phyloP scores from a whole-genome alignment of 2,888 invertebrate species.

The Dryomyza anilis region DNA sequence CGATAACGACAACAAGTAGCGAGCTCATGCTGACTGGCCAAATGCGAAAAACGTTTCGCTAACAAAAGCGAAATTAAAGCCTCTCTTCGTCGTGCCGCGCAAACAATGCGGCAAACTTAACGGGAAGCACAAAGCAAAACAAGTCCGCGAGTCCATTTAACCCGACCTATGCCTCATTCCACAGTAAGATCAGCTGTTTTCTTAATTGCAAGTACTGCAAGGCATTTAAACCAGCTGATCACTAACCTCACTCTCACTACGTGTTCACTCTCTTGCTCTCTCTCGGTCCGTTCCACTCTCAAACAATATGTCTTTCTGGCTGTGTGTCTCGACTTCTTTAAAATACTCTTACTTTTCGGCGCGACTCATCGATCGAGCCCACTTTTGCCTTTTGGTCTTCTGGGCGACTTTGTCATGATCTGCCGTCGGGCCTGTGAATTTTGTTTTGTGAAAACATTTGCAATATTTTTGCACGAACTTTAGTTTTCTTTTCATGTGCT shows the following conservation, averaged over 20 bases:
- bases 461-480: constrained; percentile 9
- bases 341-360: background rate
- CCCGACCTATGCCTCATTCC: background rate
- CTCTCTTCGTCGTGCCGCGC: background rate
- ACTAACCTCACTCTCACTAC: constrained; percentile 16
- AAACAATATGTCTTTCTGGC: no score
- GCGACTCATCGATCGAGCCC: background rate
- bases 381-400: background rate
- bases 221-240: no score
- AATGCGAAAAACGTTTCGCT: background rate
- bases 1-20: constrained; percentile 4
- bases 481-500: constrained; percentile 6
- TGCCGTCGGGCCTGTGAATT: constrained; percentile 1
- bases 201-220: background rate
- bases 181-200: background rate
- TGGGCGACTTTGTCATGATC: background rate
- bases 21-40: constrained; percentile 15
- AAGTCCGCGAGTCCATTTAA: background rate
- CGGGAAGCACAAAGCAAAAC: background rate
- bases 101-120: background rate
- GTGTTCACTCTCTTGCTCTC: background rate
- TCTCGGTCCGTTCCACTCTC: background rate
- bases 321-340: background rate
- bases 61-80: constrained; percentile 27
- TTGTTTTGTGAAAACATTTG: background rate